Evolutionary conservation across 2,113 vertebrate species (phyloP).

Genomic region (Barbus barbus): DNA sequence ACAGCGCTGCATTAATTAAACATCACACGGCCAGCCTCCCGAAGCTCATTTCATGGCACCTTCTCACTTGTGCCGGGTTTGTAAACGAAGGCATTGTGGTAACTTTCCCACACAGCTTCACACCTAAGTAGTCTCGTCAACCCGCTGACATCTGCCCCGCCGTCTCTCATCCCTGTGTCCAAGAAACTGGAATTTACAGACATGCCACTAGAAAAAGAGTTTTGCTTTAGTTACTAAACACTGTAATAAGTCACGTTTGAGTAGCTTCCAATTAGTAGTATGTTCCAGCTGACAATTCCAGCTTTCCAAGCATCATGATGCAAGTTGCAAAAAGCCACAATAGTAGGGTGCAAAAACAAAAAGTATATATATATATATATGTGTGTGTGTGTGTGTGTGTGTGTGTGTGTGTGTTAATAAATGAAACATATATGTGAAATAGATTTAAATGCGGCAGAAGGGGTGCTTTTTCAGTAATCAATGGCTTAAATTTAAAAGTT

Average conservation of each 20-base stretch:
- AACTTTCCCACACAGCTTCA: not conserved
- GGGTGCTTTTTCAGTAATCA: too few relatives aligned
- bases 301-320: not conserved
- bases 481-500: too few relatives aligned
- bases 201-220: not conserved
- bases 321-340: not conserved
- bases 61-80: conserved; percentile 67
- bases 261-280: conserved; percentile 3
- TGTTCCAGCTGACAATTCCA: not conserved
- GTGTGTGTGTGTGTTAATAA: too few relatives aligned
- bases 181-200: conserved; percentile 2
- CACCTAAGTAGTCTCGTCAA: conserved; percentile 7
- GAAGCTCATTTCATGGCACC: conserved; percentile 72
- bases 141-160: not conserved
- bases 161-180: not conserved
- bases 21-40: conserved; percentile 68
- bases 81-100: conserved; percentile 31
- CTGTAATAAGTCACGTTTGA: not conserved
- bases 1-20: conserved; percentile 74
- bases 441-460: too few relatives aligned
- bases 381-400: too few relatives aligned
- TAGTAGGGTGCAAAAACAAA: not conserved
- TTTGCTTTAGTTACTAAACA: conserved; percentile 22
- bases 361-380: too few relatives aligned
- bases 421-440: too few relatives aligned